These are phyloP conservation scores for Agapetus fuscipes DNA, from an alignment of 2,888 invertebrate species.

Conservation along the genomic window DNA sequence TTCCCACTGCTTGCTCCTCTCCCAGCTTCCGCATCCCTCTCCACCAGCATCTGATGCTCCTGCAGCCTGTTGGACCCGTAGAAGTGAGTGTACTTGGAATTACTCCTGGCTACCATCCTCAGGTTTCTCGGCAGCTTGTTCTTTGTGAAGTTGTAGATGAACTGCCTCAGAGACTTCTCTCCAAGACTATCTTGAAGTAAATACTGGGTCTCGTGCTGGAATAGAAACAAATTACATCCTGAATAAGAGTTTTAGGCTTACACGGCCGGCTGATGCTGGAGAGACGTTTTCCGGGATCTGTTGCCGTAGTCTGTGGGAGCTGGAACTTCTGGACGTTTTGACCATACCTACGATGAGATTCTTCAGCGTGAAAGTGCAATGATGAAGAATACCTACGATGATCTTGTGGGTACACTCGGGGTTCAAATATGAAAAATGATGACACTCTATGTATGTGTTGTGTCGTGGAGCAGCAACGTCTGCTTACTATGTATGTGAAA, in stretches of 20 bases:
- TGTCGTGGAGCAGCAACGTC: too few species aligned
- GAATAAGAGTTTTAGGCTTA: too few species aligned
- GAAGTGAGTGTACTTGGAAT: slow-evolving; percentile 36
- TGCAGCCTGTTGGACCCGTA: slow-evolving; percentile 27
- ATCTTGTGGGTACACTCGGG: slow-evolving; percentile 53
- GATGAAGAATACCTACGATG: too few species aligned
- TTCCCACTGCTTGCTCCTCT: slow-evolving; percentile 24
- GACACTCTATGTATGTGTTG: too few species aligned
- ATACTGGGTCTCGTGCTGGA: slow-evolving; percentile 60
- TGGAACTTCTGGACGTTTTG: too few species aligned
- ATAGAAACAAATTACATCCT: slow-evolving; percentile 18
- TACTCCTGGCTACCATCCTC: slow-evolving; percentile 31
- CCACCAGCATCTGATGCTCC: slow-evolving; percentile 16
- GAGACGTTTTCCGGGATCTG: too few species aligned
- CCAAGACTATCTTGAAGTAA: slow-evolving; percentile 46
- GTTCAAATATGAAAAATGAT: too few species aligned
- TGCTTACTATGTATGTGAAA: too few species aligned
- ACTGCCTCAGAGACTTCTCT: slow-evolving; percentile 40
- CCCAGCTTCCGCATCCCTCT: slow-evolving; percentile 25
- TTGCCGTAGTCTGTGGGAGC: too few species aligned
- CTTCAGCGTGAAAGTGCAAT: too few species aligned
- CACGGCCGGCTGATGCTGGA: too few species aligned
- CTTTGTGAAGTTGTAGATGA: slow-evolving; percentile 45
- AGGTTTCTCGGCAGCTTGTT: slow-evolving; percentile 34
- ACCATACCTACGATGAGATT: too few species aligned